Percentiles rank a stretch among this genome's conserved stretches.
Evolutionary conservation across 1,140 invertebrate species (phyloP).

Genomic region (Leptopilina boulardi): DNA sequence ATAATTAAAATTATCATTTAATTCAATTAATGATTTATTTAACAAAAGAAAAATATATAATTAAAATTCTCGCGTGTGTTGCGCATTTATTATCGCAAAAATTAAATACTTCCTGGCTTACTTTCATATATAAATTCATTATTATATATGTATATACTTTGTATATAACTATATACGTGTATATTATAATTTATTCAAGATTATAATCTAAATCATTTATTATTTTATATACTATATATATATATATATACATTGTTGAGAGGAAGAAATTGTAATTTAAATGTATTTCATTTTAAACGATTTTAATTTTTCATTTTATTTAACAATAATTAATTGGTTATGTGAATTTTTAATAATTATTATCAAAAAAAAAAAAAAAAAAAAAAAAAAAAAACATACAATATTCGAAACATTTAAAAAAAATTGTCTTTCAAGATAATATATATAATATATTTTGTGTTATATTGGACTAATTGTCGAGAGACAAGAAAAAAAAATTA

Average conservation of each 20-base stretch:
- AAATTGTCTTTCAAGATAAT: neutral
- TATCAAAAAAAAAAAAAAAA: neutral
- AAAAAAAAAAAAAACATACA: no score
- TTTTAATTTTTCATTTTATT: neutral
- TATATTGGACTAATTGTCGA: neutral
- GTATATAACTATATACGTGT: no score
- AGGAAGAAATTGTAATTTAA: conserved; percentile 11
- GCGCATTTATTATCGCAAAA: neutral
- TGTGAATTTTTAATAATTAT: neutral
- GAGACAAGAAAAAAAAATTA: conserved; percentile 7
- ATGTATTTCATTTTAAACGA: neutral
- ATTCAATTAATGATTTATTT: neutral
- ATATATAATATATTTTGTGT: neutral
- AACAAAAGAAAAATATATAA: neutral
- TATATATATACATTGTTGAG: no score
- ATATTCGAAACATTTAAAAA: neutral
- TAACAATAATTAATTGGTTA: neutral
- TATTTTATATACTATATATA: no score
- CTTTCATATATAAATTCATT: conserved; percentile 9
- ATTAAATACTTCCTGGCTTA: conserved; percentile 10
- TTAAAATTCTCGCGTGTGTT: neutral
- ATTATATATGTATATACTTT: no score
- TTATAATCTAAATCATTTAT: neutral
- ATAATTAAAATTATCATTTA: neutral
- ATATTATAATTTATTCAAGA: conserved; percentile 15